Conservation (phyloP, 2,888 invertebrate genomes). For the Mythimna pallens region DNA sequence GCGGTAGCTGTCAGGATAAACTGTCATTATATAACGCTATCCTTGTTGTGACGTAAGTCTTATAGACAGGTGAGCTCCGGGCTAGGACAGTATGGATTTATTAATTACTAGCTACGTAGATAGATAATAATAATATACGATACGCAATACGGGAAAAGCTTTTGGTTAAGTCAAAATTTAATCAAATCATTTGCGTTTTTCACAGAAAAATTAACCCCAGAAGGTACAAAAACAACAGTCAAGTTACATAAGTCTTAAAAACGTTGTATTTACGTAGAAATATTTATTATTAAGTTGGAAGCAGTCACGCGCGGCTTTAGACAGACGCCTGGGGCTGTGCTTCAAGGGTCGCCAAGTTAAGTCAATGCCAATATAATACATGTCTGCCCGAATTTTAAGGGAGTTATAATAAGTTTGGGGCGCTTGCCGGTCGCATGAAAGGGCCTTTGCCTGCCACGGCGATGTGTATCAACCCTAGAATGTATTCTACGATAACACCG, state of each 20-base stretch:
- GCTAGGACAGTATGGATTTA: constrained; percentile 23
- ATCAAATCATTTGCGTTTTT: neutral
- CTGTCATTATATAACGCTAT: constrained; percentile 81
- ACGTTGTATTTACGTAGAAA: constrained; percentile 34
- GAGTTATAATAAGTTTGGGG: constrained; percentile 16
- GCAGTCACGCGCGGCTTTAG: constrained; percentile 38
- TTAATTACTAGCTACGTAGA: neutral
- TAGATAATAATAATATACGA: constrained; percentile 10
- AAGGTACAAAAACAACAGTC: constrained; percentile 11
- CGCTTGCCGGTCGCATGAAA: constrained; percentile 1
- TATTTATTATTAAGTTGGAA: constrained; percentile 38
- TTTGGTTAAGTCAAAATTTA: neutral
- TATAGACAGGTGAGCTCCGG: constrained; percentile 55
- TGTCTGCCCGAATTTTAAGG: constrained; percentile 20
- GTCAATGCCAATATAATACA: constrained; percentile 46
- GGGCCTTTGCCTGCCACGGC: constrained; percentile 15
- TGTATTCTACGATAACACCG: neutral
- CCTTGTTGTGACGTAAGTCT: constrained; percentile 84
- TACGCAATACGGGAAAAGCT: neutral
- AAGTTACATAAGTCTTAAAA: constrained; percentile 37
- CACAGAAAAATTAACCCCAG: neutral
- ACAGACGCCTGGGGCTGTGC: constrained; percentile 37
- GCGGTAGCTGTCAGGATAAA: constrained; percentile 53
- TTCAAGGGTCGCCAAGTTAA: constrained; percentile 26
- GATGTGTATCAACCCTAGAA: neutral